phyloP scores from a whole-genome alignment of 2,113 vertebrate genomes.

The Pituophis catenifer region DNA sequence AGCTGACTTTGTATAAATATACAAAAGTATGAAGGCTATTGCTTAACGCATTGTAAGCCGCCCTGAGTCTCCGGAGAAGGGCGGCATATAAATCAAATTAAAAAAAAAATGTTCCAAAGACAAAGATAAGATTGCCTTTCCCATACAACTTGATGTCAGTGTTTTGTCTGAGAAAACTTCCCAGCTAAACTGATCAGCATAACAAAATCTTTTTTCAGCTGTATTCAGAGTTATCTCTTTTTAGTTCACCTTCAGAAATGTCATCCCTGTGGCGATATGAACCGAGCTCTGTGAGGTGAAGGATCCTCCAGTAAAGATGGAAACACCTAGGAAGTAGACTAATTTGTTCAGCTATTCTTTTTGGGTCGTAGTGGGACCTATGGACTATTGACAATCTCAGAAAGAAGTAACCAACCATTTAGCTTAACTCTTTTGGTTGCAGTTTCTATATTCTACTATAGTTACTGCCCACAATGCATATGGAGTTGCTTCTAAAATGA shows the following conservation, averaged over 20 bases:
- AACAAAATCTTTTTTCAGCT: neutral
- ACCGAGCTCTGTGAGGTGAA: neutral
- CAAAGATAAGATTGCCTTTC: neutral
- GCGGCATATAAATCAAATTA: too few relatives aligned
- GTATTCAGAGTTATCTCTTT: neutral
- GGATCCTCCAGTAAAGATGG: neutral
- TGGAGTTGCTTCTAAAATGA: too few relatives aligned
- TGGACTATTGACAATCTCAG: neutral
- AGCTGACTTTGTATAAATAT: too few relatives aligned
- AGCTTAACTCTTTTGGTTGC: neutral
- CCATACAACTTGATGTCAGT: neutral
- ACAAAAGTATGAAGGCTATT: too few relatives aligned
- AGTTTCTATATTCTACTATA: neutral
- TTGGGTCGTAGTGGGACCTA: neutral
- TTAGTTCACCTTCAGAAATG: neutral
- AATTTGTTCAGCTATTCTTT: neutral
- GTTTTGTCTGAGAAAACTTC: neutral
- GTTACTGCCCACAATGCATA: too few relatives aligned
- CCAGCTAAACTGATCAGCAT: neutral
- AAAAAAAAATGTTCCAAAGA: neutral
- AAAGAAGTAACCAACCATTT: neutral
- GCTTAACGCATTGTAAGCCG: too few relatives aligned
- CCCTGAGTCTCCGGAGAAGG: too few relatives aligned
- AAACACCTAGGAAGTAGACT: neutral
- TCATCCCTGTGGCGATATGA: neutral